These are phyloP conservation scores for Cybosia mesomella DNA, from an alignment of 2,888 invertebrate genomes.

Conservation along the genomic window DNA sequence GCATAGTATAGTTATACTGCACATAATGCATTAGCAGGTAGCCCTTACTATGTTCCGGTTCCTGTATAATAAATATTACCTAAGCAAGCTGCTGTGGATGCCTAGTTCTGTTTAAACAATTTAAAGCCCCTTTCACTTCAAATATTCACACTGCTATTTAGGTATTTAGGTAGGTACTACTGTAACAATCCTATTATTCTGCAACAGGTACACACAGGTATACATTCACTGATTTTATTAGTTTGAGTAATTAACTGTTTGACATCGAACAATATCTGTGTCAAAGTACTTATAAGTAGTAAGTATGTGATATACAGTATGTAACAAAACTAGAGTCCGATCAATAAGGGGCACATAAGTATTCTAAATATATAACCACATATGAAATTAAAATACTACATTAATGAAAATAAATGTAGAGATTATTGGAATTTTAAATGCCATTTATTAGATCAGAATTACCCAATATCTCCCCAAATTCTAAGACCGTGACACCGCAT, in stretches of 20 bases:
- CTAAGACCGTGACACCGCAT: too few species aligned
- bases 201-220: too few species aligned
- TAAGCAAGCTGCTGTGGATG: slow-evolving; percentile 11
- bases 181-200: neutral
- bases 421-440: too few species aligned
- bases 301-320: too few species aligned
- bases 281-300: neutral
- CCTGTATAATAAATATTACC: slow-evolving; percentile 37
- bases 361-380: too few species aligned
- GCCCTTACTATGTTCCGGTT: slow-evolving; percentile 30
- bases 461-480: too few species aligned
- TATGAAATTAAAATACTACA: too few species aligned
- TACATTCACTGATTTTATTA: neutral
- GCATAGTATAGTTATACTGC: neutral
- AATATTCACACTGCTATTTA: slow-evolving; percentile 13
- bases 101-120: slow-evolving; percentile 25
- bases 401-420: too few species aligned
- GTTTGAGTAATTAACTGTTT: neutral
- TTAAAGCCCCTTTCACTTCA: slow-evolving; percentile 40
- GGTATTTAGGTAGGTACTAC: neutral
- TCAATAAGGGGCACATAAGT: too few species aligned
- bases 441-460: too few species aligned
- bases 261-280: neutral
- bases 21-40: neutral
- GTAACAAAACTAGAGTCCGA: too few species aligned